Evolutionary conservation across 2,888 invertebrate genomes (phyloP), one percentile per base, ranked within the genome.

Genomic region (Apomyelois bistriatella): DNA sequence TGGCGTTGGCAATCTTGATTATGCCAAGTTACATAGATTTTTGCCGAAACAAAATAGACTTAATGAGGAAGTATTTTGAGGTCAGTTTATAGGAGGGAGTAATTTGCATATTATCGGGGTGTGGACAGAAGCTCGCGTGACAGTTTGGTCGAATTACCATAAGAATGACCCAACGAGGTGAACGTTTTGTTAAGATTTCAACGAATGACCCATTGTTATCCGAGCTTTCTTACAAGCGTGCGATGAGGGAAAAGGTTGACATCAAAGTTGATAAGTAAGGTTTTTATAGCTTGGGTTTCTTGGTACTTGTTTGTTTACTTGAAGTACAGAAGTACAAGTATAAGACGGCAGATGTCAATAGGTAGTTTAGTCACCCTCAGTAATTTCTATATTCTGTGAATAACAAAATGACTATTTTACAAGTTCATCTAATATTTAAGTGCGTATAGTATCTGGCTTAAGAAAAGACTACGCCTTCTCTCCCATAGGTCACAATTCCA

Each of bases 71-170:
- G 74, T 76, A 75, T 79, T 84, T 85, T 76, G 74, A 82, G 85
- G 85, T 84, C 84, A 83, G 69, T 82, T 80, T 81, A 81, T 82
- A 80, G 81, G 82, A 72, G 73, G 70, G 61, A 60, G 70, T 74
- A 73, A 87, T 87, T 87, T 86, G 83, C 88, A 88, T 88, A 81
- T 86, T 87, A 87, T 88, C 88, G 76, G 82, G 75, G 81, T 79
- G 85, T 79, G 83, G 86, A 83, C 85, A 87, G 85, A 85, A 82
- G 82, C 84, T 83, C 77, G 85, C 85, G 85, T 85, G 86, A 83
- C 85, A 79, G 75, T 77, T 72, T 72, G 72, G 74, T 71, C 66
- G 66, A 76, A 87, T 88, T 88, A 84, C 74, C 87, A 87, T 88
- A 83, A 85, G 82, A 87, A 87, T 87, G 73, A 78, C 72, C 74